Evolutionary conservation across 2,797 vertebrate species (phyloP).

Genomic region (Podargus strigoides): DNA sequence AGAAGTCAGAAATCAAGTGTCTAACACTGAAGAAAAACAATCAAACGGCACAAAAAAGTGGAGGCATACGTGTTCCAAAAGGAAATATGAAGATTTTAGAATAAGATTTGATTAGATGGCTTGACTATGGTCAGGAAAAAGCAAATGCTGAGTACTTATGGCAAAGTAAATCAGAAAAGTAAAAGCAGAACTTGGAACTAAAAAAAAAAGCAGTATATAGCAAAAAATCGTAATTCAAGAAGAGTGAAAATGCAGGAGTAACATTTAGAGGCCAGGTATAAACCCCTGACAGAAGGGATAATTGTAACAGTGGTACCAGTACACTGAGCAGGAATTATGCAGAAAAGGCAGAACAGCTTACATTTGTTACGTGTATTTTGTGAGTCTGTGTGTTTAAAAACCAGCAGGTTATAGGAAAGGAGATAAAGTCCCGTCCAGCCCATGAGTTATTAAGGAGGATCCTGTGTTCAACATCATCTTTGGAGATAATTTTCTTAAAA

Average conservation of each 20-base stretch:
- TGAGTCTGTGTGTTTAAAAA: background rate
- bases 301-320: background rate
- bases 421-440: background rate
- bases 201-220: background rate
- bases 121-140: background rate
- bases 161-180: background rate
- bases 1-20: background rate
- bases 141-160: background rate
- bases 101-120: background rate
- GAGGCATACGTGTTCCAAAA: background rate
- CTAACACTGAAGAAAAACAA: background rate
- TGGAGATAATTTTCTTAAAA: background rate
- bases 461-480: background rate
- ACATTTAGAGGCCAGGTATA: fast-evolving
- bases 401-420: background rate
- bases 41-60: background rate
- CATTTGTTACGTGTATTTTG: background rate
- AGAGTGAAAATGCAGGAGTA: background rate
- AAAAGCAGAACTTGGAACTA: background rate
- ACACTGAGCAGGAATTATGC: background rate
- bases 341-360: background rate
- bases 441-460: background rate
- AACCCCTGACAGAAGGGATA: background rate
- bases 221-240: background rate
- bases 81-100: background rate